Evolutionary conservation across 1,140 invertebrate genomes (phyloP), one percentile per base, ranked within the genome.

Genomic region (Drosophila bocki): DNA sequence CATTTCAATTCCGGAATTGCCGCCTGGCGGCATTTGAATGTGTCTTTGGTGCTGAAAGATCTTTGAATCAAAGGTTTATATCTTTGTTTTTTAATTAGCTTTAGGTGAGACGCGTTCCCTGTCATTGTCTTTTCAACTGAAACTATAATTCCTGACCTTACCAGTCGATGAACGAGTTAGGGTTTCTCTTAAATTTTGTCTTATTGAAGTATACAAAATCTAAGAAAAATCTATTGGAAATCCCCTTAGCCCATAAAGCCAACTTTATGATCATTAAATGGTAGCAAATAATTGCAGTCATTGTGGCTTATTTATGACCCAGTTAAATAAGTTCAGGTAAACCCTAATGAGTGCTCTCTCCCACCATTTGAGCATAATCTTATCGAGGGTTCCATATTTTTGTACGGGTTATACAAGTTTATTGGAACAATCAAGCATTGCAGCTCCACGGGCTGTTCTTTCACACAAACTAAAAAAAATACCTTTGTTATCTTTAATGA

Each of bases 1-100:
- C 45, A 58, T 53, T 74, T 75, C 15, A 41, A 68, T 77, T 76
- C 74, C 74, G 74, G 72, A 58, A 58, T 41, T 17, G 54, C 35
- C 44, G 17, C 9, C 50, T 22, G 22, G 12, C 33, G 22, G 29
- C 42, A 69, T 51, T 69, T 69, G 35, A 41, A 51, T 69, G 33
- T 45, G 22, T 8, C 26, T 51, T 51, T 26, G 13, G 6, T 54
- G 11, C 13, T 2, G 17, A 19, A 35, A 54, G n/a, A 54, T 54
- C 19, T 39, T 37, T 19, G 8, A 39, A 37, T 39, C 33, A 37
- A 6, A 4, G 15, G 53, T 12, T 54, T 37, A 37, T 22, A 22
- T 37, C 19, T 54, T 54, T 0, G 13, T 6, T 26, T 54, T 11
- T 54, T 54, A 37, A 54, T 37, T 54, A 37, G 17, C 12, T 35